Base-by-base conservation (phyloP, 35 echinoderm and acorn worm species). In the Hemicentrotus pulcherrimus region DNA sequence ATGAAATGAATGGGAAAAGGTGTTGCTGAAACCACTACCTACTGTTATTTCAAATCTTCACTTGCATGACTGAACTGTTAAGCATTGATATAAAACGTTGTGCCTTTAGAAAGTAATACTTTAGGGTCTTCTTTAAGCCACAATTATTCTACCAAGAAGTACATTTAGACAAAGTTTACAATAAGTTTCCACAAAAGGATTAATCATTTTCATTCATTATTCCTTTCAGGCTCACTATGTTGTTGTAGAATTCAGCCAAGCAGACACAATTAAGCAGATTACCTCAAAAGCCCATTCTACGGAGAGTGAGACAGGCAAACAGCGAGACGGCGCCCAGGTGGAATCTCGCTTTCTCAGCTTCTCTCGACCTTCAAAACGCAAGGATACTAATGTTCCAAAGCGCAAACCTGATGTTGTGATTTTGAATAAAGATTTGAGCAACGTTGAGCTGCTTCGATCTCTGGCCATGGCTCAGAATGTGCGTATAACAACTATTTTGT, bases 151-250 rank as follows among this genome's bases (percentile, higher is more conserved):
- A 28, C 10, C 24, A 85, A 0, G 8, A 9, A 18, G 55, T 30
- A 24, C 15, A 59, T 85, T 32, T 10, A 65, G 11, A 94, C 9
- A 60, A 24, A 33, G 4, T n/a, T 32, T 65, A 28, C 2, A 8
- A 10, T n/a, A 9, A 78, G 4, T 32, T 28, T 24, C 61, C 11
- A 9, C 12, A 58, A 60, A 9, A 6, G 16, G 6, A 12, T 10
- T 58, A 31, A 10, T 70, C 59, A 28, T 19, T 32, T 11, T 47
- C 55, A 30, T 33, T 2, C 11, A 16, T 94, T 48, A 32, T 94
- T 86, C 2, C 45, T n/a, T 85, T 2, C 91, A 97, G 95, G 96
- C 91, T 16, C 92, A 95, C 35, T 97, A 97, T 97, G 96, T 95
- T 47, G 70, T 96, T 45, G 94, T 97, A 31, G 96, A 97, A 92